These are phyloP conservation scores for Athripsodes cinereus DNA, from an alignment of 2,888 invertebrate genomes.

Conservation along the genomic window DNA sequence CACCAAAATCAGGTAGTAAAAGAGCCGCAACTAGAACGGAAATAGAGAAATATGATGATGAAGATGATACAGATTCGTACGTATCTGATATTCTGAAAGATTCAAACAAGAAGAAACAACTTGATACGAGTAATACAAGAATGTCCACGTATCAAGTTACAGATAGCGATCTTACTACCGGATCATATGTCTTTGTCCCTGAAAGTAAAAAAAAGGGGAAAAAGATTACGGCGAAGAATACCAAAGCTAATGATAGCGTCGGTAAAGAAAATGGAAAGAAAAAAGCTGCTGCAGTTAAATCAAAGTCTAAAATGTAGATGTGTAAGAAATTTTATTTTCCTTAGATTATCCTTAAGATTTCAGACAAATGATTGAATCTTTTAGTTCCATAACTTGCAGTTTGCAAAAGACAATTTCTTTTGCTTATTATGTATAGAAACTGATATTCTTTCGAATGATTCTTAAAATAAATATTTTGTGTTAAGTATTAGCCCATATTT, in stretches of 20 bases:
- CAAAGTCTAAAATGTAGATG: too few relatives aligned
- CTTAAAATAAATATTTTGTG: too few relatives aligned
- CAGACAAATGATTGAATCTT: too few relatives aligned
- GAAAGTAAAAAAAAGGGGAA: constrained; percentile 7
- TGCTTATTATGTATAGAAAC: too few relatives aligned
- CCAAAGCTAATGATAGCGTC: neutral
- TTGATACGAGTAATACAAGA: neutral
- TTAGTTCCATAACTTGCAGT: too few relatives aligned
- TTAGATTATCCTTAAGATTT: too few relatives aligned
- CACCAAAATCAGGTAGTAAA: neutral
- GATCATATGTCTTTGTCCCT: constrained; percentile 11
- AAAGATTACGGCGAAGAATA: neutral
- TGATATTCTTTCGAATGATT: too few relatives aligned
- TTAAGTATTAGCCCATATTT: too few relatives aligned
- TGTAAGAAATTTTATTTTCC: too few relatives aligned
- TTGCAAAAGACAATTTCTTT: too few relatives aligned
- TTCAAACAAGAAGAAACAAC: neutral
- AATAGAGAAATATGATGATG: neutral
- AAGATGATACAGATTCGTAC: constrained; percentile 7
- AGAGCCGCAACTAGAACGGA: neutral
- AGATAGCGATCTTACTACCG: neutral
- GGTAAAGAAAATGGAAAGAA: constrained; percentile 7
- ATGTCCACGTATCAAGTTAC: constrained; percentile 7
- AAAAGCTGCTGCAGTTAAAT: too few relatives aligned
- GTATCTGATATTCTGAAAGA: neutral